Percentiles rank a stretch among this genome's conserved stretches.
phyloP scores from a whole-genome alignment of 2,888 invertebrate species.

The Chaitophorus viminalis region DNA sequence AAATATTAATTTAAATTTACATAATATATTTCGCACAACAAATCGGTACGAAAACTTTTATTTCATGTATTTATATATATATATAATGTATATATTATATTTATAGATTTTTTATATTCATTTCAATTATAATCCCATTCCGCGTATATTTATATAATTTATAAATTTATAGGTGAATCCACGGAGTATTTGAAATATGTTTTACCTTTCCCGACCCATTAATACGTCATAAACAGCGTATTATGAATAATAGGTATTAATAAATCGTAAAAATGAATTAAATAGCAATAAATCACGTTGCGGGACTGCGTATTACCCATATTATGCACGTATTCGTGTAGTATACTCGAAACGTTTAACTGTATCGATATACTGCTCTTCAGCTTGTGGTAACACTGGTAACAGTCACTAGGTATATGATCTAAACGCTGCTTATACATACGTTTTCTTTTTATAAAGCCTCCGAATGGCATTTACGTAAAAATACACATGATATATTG shows the following conservation, averaged over 20 bases:
- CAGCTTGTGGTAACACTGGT: neutral
- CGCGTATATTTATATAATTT: neutral
- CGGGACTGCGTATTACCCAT: neutral
- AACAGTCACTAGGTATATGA: no score
- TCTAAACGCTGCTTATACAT: neutral
- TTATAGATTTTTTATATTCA: neutral
- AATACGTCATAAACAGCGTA: neutral
- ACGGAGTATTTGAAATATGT: slow-evolving; percentile 3
- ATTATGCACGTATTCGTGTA: neutral
- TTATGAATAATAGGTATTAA: slow-evolving; percentile 9
- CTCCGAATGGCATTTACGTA: neutral
- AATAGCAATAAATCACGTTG: slow-evolving; percentile 27
- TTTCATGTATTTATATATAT: no score
- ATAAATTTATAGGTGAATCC: slow-evolving; percentile 29
- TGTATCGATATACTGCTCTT: no score
- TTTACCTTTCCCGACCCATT: slow-evolving; percentile 26
- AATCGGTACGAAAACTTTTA: neutral
- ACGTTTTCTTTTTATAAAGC: no score
- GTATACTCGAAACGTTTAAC: neutral
- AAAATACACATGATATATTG: no score
- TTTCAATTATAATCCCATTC: slow-evolving; percentile 28
- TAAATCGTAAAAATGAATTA: slow-evolving; percentile 18
- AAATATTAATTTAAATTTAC: slow-evolving; percentile 28
- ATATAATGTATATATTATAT: no score
- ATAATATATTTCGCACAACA: neutral